Percentiles rank a stretch among this genome's conserved stretches.
Conservation (phyloP, 2,888 invertebrate genomes). For the Seira sanloemensis region DNA sequence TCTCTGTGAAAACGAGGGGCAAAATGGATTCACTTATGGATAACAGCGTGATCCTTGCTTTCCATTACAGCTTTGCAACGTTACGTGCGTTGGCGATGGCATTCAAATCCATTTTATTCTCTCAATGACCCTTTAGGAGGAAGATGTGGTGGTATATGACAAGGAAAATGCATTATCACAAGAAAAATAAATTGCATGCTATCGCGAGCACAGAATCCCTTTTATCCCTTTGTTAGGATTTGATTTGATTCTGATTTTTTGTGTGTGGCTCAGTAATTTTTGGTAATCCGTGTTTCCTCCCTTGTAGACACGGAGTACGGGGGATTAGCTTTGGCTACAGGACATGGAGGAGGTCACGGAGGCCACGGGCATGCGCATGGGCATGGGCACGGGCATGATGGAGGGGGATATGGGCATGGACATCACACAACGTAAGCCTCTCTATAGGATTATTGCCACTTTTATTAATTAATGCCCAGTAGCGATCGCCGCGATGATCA, state of each 20-base stretch:
- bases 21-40: background rate
- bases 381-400: constrained; percentile 33
- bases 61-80: too few species aligned
- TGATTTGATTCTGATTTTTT: constrained; percentile 17
- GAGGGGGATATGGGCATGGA: constrained; percentile 40
- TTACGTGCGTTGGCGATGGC: too few species aligned
- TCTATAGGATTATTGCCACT: background rate
- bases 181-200: constrained; percentile 3
- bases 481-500: constrained; percentile 1
- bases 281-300: constrained; percentile 25
- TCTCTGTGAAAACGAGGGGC: background rate
- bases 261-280: too few species aligned
- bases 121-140: background rate
- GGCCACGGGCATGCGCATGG: constrained; percentile 43
- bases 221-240: constrained; percentile 18
- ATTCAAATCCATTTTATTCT: background rate
- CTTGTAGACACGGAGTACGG: constrained; percentile 52
- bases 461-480: constrained; percentile 10
- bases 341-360: constrained; percentile 44
- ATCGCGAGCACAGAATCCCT: too few species aligned
- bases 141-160: constrained; percentile 26
- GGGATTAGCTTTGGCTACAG: constrained; percentile 59
- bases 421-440: constrained; percentile 44
- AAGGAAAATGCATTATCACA: constrained; percentile 55
- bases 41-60: background rate